phyloP scores from a whole-genome alignment of 1,140 invertebrate genomes.

The Hylyphantes graminicola region DNA sequence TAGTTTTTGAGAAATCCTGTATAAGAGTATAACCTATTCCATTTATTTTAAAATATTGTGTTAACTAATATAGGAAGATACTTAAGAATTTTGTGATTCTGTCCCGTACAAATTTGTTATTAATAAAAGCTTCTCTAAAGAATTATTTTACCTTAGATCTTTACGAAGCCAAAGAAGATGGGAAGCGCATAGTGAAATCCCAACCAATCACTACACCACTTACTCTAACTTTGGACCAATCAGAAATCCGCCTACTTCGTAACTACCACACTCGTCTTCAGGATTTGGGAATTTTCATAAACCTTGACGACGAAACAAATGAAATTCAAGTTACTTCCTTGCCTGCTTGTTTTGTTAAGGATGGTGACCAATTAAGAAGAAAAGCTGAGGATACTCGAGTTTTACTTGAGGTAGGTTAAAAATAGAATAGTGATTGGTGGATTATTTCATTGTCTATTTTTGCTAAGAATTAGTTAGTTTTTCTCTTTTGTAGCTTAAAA shows the following conservation, averaged over 20 bases:
- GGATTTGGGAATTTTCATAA: conserved; percentile 65
- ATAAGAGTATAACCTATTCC: too few species aligned
- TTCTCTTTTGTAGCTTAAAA: too few species aligned
- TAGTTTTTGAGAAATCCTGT: too few species aligned
- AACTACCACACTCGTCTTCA: conserved; percentile 66
- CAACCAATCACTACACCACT: conserved; percentile 65
- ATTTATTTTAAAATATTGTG: too few species aligned
- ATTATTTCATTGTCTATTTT: too few species aligned
- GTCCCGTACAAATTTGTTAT: background rate
- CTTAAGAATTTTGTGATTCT: too few species aligned
- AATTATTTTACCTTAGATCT: conserved; percentile 26
- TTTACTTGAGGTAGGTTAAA: conserved; percentile 63
- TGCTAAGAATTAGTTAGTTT: too few species aligned
- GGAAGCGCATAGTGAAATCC: conserved; percentile 51
- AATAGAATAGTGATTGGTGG: too few species aligned
- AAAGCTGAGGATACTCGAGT: conserved; percentile 54
- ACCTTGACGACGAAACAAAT: conserved; percentile 39
- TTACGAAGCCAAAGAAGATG: conserved; percentile 28
- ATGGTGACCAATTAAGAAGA: conserved; percentile 60
- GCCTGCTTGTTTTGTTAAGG: conserved; percentile 64
- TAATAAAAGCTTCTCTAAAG: background rate
- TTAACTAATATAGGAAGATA: too few species aligned
- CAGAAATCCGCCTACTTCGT: conserved; percentile 67
- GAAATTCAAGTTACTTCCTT: conserved; percentile 60
- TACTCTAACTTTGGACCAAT: conserved; percentile 65